Evolutionary conservation across 1,140 invertebrate genomes (phyloP).

Genomic region (Pteromalus puparum): DNA sequence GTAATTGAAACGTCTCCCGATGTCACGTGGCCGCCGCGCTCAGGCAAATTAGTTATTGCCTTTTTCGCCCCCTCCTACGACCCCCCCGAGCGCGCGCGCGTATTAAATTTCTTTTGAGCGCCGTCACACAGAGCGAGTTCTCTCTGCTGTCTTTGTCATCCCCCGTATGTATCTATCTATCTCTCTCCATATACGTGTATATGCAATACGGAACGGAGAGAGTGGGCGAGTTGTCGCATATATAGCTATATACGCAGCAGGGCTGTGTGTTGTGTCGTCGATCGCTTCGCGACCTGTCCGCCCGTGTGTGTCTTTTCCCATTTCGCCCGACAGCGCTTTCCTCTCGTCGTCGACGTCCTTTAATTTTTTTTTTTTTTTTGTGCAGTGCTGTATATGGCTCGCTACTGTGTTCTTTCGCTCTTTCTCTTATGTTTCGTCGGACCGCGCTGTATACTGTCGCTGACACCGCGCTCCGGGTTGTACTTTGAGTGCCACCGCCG

Average conservation of each 20-base stretch:
- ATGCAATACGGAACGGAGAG: constrained; percentile 31
- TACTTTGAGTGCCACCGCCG: neutral
- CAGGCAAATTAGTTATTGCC: constrained; percentile 64
- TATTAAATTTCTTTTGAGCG: constrained; percentile 61
- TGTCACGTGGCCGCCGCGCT: constrained; percentile 3
- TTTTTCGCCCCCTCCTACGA: constrained; percentile 35
- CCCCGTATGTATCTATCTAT: neutral
- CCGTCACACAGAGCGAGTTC: constrained; percentile 51
- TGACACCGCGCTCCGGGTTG: constrained; percentile 13
- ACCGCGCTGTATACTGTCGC: neutral
- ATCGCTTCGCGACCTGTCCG: constrained; percentile 41
- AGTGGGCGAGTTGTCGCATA: constrained; percentile 46
- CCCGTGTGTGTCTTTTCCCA: constrained; percentile 14
- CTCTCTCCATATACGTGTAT: neutral
- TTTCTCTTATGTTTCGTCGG: constrained; percentile 26
- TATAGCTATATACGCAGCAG: too few relatives aligned
- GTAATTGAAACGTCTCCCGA: constrained; percentile 47
- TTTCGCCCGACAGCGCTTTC: neutral
- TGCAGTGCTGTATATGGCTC: neutral
- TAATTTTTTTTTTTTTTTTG: too few relatives aligned
- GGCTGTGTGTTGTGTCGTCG: constrained; percentile 35
- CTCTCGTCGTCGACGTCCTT: constrained; percentile 15
- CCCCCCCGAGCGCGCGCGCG: constrained; percentile 13
- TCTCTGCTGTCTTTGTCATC: constrained; percentile 6
- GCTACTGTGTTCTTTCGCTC: neutral